These are phyloP conservation scores for Petrolisthes manimaculis DNA, from an alignment of 2,888 invertebrate species.

Conservation along the genomic window DNA sequence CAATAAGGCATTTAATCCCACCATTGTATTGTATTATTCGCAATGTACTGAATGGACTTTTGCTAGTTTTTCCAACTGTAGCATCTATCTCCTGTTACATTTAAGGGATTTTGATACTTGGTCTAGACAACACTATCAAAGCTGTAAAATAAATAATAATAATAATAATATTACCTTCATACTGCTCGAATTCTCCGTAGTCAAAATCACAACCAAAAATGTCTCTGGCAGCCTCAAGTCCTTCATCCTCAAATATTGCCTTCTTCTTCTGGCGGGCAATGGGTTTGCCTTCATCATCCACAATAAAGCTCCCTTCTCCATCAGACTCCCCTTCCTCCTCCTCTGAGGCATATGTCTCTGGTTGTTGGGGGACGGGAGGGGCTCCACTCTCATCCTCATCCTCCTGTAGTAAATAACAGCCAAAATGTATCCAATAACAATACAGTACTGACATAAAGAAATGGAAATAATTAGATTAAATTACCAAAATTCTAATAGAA, in stretches of 20 bases:
- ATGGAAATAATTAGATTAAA: too few relatives aligned
- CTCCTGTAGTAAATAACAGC: slow-evolving; percentile 32
- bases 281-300: slow-evolving; percentile 93
- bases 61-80: too few relatives aligned
- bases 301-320: slow-evolving; percentile 95
- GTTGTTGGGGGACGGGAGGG: slow-evolving; percentile 30
- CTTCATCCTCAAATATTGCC: slow-evolving; percentile 70
- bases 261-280: slow-evolving; percentile 82
- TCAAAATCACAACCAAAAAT: slow-evolving; percentile 99
- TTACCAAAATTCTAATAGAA: too few relatives aligned
- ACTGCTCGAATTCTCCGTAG: slow-evolving; percentile 89
- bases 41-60: too few relatives aligned
- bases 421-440: not conserved
- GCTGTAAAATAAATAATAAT: not conserved
- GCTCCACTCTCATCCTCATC: slow-evolving; percentile 52
- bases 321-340: slow-evolving; percentile 84
- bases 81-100: too few relatives aligned
- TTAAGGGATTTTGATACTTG: too few relatives aligned
- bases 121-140: too few relatives aligned
- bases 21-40: too few relatives aligned
- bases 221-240: slow-evolving; percentile 98
- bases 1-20: too few relatives aligned
- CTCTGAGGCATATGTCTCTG: slow-evolving; percentile 82
- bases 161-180: slow-evolving; percentile 72
- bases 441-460: too few relatives aligned